These are phyloP conservation scores for Ceratina japonica DNA, from an alignment of 1,140 invertebrate genomes.

Conservation along the genomic window DNA sequence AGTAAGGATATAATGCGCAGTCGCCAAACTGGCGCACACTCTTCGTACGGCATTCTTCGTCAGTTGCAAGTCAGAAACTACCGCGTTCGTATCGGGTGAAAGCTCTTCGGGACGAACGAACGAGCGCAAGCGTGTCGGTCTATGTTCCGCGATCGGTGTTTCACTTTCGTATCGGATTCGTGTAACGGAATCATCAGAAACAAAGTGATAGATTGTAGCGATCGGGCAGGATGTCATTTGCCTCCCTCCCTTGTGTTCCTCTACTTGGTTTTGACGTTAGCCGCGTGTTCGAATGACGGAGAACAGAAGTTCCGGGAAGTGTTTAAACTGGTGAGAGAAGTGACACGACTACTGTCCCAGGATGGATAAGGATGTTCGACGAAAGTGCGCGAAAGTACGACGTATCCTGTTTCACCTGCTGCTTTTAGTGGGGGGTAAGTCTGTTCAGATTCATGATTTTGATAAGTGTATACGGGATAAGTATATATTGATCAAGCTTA, in stretches of 20 bases:
- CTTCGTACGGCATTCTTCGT: conserved; percentile 76
- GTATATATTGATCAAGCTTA: no score
- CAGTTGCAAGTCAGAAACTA: conserved; percentile 77
- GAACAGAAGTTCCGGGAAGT: background rate
- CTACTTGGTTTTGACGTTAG: background rate
- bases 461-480: no score
- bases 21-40: conserved; percentile 74
- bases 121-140: background rate
- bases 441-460: background rate
- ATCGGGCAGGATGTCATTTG: background rate
- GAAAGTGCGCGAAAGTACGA: conserved; percentile 60
- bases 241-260: conserved; percentile 12
- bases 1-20: conserved; percentile 71
- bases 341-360: conserved; percentile 2
- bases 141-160: conserved; percentile 7
- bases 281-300: background rate
- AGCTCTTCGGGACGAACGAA: background rate
- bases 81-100: conserved; percentile 66
- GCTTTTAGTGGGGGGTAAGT: conserved; percentile 73
- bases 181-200: background rate
- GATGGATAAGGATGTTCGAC: conserved; percentile 70
- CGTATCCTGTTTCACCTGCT: conserved; percentile 67
- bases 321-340: conserved; percentile 13
- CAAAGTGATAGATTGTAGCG: no score
- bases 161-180: background rate